Base-by-base conservation (phyloP, 2,113 vertebrate species). In the Anseranas semipalmata region DNA sequence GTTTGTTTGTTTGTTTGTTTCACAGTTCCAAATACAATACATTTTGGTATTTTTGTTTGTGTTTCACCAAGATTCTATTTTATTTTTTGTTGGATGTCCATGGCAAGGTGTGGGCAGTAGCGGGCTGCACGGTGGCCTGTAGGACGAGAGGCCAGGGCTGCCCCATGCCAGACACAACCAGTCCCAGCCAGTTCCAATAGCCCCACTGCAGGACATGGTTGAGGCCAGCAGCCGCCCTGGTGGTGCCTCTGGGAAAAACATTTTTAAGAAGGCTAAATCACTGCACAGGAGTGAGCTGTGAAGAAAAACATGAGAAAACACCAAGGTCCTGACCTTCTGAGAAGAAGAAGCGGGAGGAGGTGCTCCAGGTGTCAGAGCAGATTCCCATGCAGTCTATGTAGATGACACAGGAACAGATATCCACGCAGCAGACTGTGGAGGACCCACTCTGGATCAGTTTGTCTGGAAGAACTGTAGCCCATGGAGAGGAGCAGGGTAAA, bases 101-200 rank as follows among this genome's bases (percentile, higher is more conserved):
- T 28, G 4, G 37, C 24, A 71, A 71, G 15, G 11, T 53, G 59
- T 39, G 53, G 20, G 7, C 18, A 53, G 30, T 2, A 1, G 16
- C 59, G 4, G 39, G 8, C 27, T 80, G 30, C 19, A 37, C 28
- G 5, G 3, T 63, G 35, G 6, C 27, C 6, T 67, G 52, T 84
- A 17, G 46, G 45, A 55, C 20, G 10, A 53, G 37, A 78, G 16
- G 7, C 8, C 20, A 59, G 24, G 53, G 20, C 28, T 63, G 35
- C 4, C 35, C 46, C 22, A 14, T 24, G 3, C 32, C 67, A 15
- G 10, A 45, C 16, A 46, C 28, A 41, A 37, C 6, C 1, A 2
- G 8, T 45, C 43, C 46, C 22, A 30, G 7, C 3, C 8, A 6
- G 25, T 7, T 71, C 13, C 43, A 81, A 12, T 0, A 1, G 56